These are phyloP conservation scores for Syngnathus rostellatus DNA, from an alignment of 2,797 vertebrate species.

Conservation along the genomic window DNA sequence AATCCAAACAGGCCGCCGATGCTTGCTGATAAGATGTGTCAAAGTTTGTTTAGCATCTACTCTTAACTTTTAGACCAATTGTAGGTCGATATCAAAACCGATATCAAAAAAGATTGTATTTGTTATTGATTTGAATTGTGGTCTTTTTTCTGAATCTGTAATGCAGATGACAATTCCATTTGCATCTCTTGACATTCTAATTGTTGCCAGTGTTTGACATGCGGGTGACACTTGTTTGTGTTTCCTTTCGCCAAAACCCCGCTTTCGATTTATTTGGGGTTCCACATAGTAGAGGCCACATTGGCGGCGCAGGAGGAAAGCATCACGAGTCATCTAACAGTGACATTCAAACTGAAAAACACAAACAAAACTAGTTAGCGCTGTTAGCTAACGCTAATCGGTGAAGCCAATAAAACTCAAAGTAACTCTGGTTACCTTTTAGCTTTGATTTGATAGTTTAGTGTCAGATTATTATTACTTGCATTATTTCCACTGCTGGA, in stretches of 20 bases:
- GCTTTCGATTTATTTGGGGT: conserved; percentile 57
- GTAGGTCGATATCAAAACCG: too few species aligned
- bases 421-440: too few species aligned
- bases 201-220: conserved; percentile 55
- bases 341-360: too few species aligned
- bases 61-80: too few species aligned
- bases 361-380: too few species aligned
- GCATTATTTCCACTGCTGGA: too few species aligned
- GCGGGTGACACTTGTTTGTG: conserved; percentile 50
- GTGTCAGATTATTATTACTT: too few species aligned
- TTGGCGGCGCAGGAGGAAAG: conserved; percentile 41
- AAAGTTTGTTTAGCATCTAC: conserved; percentile 23
- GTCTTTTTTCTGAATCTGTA: neutral
- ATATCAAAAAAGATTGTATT: neutral
- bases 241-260: conserved; percentile 46
- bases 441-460: too few species aligned
- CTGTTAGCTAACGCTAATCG: too few species aligned
- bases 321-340: conserved; percentile 38
- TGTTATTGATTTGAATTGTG: neutral
- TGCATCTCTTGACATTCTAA: conserved; percentile 43
- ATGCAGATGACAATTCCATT: conserved; percentile 5
- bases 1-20: conserved; percentile 18
- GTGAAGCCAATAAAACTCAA: too few species aligned
- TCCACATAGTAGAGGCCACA: conserved; percentile 48
- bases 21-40: conserved; percentile 17